These are phyloP conservation scores for Gopherus flavomarginatus DNA, from an alignment of 2,113 vertebrate genomes.

Conservation along the genomic window DNA sequence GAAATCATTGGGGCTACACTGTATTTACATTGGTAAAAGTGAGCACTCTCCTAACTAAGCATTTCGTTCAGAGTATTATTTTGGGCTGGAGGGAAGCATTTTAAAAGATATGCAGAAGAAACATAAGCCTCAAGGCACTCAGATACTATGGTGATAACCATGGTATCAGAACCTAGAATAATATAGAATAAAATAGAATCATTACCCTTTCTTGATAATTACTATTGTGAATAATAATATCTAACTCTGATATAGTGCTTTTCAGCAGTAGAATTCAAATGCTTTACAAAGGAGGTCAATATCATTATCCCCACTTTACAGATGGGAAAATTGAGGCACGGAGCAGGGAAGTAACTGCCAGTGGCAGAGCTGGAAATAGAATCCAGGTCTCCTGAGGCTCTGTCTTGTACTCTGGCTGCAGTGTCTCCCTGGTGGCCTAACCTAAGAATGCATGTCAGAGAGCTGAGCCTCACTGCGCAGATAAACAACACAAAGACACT, in stretches of 20 bases:
- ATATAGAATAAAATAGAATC: not conserved
- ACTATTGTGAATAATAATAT: not conserved
- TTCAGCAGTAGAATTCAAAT: not conserved
- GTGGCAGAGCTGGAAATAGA: not conserved
- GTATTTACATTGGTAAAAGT: conserved; percentile 58
- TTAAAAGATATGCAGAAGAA: conserved; percentile 31
- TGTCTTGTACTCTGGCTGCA: not conserved
- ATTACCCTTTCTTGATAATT: not conserved
- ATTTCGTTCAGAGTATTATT: conserved; percentile 17
- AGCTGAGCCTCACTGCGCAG: not conserved
- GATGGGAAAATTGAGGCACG: not conserved
- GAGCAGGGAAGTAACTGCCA: not conserved
- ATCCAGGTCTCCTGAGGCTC: not conserved
- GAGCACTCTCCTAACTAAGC: conserved; percentile 51
- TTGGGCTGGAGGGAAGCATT: conserved; percentile 39
- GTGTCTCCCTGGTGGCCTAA: not conserved
- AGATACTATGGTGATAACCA: not conserved
- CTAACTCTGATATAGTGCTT: not conserved
- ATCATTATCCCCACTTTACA: not conserved
- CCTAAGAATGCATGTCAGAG: not conserved
- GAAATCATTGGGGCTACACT: conserved; percentile 54
- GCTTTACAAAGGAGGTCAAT: not conserved
- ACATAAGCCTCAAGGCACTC: accelerated
- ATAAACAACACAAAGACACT: not conserved
- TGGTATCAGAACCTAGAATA: not conserved